phyloP scores from a whole-genome alignment of 2,797 vertebrate species.

The Margarornis squamiger region DNA sequence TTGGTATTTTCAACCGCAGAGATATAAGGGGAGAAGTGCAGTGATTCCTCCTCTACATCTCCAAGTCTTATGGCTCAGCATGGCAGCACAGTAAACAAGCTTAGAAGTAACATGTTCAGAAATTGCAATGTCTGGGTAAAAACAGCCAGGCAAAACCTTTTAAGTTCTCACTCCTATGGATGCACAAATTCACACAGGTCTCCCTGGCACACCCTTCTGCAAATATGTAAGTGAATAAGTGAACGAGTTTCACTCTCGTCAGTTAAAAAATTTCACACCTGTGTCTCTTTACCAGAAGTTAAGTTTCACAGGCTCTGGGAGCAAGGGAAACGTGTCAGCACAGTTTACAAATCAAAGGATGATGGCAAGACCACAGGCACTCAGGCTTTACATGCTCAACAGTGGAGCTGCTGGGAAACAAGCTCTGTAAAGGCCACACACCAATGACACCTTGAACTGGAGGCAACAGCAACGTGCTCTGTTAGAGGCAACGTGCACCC shows the following conservation, averaged over 20 bases:
- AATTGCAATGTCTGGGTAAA: neutral
- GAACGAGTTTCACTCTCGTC: neutral
- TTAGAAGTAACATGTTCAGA: neutral
- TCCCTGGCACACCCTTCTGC: neutral
- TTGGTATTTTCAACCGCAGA: neutral
- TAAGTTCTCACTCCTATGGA: neutral
- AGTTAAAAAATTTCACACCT: neutral
- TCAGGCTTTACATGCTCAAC: rapidly evolving
- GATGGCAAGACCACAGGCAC: neutral
- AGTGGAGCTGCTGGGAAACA: neutral
- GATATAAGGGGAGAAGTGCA: neutral
- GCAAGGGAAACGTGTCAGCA: neutral
- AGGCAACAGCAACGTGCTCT: neutral
- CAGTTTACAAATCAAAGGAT: neutral
- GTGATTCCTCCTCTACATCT: neutral
- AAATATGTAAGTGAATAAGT: neutral
- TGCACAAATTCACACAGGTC: neutral
- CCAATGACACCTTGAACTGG: neutral
- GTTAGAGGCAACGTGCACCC: neutral
- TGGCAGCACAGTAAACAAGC: neutral
- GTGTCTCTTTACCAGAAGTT: neutral
- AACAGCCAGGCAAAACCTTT: neutral
- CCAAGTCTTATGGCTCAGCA: neutral
- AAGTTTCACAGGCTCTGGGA: neutral
- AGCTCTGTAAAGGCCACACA: neutral